These are phyloP conservation scores for Microplitis demolitor DNA, from an alignment of 1,140 invertebrate genomes.

Conservation along the genomic window DNA sequence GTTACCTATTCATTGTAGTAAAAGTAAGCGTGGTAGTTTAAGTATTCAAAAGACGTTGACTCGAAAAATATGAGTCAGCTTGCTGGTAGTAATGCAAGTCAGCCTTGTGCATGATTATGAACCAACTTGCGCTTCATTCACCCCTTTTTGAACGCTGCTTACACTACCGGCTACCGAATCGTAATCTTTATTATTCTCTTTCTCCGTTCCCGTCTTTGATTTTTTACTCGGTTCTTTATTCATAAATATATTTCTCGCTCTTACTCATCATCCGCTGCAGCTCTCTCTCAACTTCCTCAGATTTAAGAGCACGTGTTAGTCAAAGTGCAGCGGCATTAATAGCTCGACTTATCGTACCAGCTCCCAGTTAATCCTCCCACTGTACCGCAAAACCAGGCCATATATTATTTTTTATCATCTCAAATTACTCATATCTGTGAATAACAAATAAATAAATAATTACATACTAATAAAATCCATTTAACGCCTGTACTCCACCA, in stretches of 20 bases:
- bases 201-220: neutral
- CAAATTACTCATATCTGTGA: neutral
- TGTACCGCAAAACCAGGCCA: neutral
- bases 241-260: neutral
- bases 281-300: neutral
- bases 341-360: neutral
- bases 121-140: conserved; percentile 17
- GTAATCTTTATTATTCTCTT: neutral
- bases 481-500: too few relatives aligned
- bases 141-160: neutral
- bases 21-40: neutral
- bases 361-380: neutral
- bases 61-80: conserved; percentile 10
- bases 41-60: neutral
- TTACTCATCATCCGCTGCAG: neutral
- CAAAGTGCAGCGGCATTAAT: conserved; percentile 2
- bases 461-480: too few relatives aligned
- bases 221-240: neutral
- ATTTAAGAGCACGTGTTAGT: conserved; percentile 3
- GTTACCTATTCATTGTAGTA: conserved; percentile 7
- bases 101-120: conserved; percentile 6
- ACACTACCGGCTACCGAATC: neutral
- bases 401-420: neutral
- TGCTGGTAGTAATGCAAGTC: neutral
- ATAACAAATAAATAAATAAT: too few relatives aligned